phyloP scores from a whole-genome alignment of 2,797 vertebrate genomes.

The Xenopus petersii region DNA sequence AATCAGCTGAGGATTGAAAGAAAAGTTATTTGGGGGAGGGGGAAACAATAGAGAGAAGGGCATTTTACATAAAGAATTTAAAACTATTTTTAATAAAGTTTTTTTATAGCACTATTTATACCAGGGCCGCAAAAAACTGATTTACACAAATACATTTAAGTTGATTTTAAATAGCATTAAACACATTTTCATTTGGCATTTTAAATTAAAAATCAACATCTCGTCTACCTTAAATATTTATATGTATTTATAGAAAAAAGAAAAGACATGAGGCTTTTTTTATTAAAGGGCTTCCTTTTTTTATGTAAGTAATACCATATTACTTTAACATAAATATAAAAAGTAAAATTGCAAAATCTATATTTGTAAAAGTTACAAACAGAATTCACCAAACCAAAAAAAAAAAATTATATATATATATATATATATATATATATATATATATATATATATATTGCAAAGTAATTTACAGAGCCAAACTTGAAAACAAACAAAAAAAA shows the following conservation, averaged over 20 bases:
- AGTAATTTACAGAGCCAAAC: constrained; percentile 65
- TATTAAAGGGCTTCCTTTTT: constrained; percentile 94
- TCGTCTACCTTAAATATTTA: constrained; percentile 8
- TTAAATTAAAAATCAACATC: constrained; percentile 13
- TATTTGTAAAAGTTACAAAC: constrained; percentile 91
- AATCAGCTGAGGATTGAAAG: background rate
- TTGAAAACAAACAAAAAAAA: constrained; percentile 69
- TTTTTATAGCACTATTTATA: constrained; percentile 7
- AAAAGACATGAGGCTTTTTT: constrained; percentile 71
- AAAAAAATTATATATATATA: background rate
- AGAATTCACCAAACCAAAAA: constrained; percentile 65
- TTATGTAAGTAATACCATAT: constrained; percentile 99
- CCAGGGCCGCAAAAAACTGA: constrained; percentile 13
- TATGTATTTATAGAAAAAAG: constrained; percentile 57
- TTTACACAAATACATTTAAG: constrained; percentile 15
- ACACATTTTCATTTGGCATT: constrained; percentile 15
- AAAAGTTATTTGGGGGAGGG: background rate
- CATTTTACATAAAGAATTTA: constrained; percentile 8
- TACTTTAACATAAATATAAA: constrained; percentile 99
- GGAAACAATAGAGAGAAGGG: constrained; percentile 2
- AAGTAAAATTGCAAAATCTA: constrained; percentile 92
- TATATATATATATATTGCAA: constrained; percentile 48
- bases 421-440: too few species aligned
- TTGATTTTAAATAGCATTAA: constrained; percentile 25
- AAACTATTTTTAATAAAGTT: constrained; percentile 1